Conservation (phyloP, 2,888 invertebrate genomes). For the Caenorhabditis macrosperma region DNA sequence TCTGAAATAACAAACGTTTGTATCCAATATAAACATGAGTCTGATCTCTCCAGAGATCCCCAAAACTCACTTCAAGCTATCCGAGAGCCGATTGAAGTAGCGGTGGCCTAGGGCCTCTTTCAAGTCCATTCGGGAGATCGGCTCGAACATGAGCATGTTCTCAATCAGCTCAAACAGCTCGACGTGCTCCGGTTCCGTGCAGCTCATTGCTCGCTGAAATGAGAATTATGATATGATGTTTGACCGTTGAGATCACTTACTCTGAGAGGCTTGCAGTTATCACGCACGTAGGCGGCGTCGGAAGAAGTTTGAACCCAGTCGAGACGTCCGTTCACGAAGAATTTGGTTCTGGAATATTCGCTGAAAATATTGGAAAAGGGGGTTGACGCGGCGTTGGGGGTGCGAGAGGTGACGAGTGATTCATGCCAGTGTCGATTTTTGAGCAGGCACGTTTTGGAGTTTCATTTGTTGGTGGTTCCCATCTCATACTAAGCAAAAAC, state of each 20-base stretch:
- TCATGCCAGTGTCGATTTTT: no score
- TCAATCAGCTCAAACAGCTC: constrained; percentile 94
- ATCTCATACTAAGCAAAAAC: no score
- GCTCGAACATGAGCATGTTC: constrained; percentile 97
- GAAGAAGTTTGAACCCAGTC: constrained; percentile 98
- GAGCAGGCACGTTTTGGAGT: no score
- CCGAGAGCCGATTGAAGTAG: constrained; percentile 85
- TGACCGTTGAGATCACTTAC: constrained; percentile 83
- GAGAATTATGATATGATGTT: background rate
- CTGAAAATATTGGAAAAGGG: no score
- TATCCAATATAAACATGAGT: no score
- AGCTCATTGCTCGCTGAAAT: constrained; percentile 89
- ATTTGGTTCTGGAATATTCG: constrained; percentile 88
- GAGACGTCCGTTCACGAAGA: constrained; percentile 96
- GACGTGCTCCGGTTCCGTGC: constrained; percentile 91
- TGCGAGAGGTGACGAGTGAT: no score
- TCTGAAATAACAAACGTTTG: background rate
- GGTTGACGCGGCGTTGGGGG: no score
- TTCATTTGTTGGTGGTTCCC: no score
- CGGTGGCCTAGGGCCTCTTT: constrained; percentile 92
- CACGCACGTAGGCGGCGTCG: constrained; percentile 96
- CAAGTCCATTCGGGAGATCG: constrained; percentile 90
- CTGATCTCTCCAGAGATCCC: no score
- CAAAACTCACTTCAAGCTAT: constrained; percentile 41
- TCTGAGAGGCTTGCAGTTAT: constrained; percentile 95